Percentiles rank a stretch among this genome's conserved stretches.
phyloP scores from a whole-genome alignment of 2,113 vertebrate species.

The Prolemur simus region DNA sequence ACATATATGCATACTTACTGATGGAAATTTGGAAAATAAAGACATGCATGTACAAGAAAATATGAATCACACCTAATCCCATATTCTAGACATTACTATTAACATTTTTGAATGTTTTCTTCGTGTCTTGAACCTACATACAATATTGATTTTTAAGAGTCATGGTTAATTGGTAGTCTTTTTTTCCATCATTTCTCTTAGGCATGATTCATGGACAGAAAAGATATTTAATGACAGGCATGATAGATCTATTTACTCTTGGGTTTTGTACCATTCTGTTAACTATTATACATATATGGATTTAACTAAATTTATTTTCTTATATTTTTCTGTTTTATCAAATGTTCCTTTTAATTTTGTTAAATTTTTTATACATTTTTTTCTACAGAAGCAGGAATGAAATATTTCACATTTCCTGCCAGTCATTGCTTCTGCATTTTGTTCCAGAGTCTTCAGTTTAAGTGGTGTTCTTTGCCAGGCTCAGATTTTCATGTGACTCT shows the following conservation, averaged over 20 bases:
- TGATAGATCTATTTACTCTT: neutral
- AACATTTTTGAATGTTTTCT: neutral
- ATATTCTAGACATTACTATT: neutral
- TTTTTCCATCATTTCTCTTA: neutral
- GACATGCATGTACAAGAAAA: neutral
- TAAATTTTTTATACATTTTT: neutral
- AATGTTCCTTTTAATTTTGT: neutral
- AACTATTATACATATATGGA: neutral
- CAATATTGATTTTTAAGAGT: neutral
- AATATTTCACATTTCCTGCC: neutral
- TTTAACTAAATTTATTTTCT: neutral
- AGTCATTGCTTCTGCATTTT: neutral
- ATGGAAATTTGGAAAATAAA: neutral
- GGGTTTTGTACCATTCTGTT: neutral
- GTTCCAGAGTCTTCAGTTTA: neutral
- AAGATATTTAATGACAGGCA: neutral
- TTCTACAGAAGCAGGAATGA: neutral
- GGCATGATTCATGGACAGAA: neutral
- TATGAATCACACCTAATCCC: neutral
- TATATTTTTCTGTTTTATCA: slow-evolving; percentile 13
- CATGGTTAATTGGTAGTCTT: neutral
- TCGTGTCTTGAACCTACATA: neutral
- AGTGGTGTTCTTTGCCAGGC: neutral
- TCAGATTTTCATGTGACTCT: neutral
- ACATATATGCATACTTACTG: neutral